Base-by-base conservation (phyloP, 2,888 invertebrate species). In the Dyspetes luteomarginatus region DNA sequence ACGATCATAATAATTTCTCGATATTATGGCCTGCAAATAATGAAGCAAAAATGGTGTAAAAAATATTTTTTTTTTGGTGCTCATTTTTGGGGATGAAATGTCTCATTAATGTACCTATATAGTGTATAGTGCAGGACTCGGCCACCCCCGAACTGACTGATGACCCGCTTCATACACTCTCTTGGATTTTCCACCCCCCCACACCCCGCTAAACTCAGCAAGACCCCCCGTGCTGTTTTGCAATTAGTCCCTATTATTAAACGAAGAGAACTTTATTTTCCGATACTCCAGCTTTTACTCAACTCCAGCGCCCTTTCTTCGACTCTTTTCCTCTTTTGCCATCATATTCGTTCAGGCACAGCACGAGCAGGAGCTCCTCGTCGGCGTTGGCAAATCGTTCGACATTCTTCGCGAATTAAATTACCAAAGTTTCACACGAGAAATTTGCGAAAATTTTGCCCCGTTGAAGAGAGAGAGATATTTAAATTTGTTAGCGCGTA, bases 221-320 rank as follows among this genome's bases (percentile, higher is more conserved):
- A 45, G n/a, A n/a, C n/a, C n/a, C n/a, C 45, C n/a, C 52, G 17
- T 62, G 30, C n/a, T 22, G 17, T 55, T 75, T 67, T 74, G 83
- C 85, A 87, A 87, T 87, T 87, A 87, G 84, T 81, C 80, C 72
- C 78, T 81, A 83, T 87, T 87, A 87, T 87, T 84, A 87, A 86
- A 84, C 81, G 75, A 83, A 83, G 79, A 84, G 80, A 84, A 87
- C 82, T 87, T 86, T 85, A 85, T 84, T 83, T 82, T 67, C 68
- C 62, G 65, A 65, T 81, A 62, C 65, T 58, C 56, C 78, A 56
- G 75, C 48, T 9, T 62, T 68, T 12, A 60, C 36, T 41, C 56
- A 30, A 67, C 64, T 62, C 45, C 7, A 68, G 1, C 56, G 15
- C 55, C 7, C 24, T 41, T 24, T 43, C 17, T 7, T 15, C 36